A percentile compares a stretch with the other conserved stretches of the same genome.
Evolutionary conservation across 2,888 invertebrate species (phyloP).

Genomic region (Tachystola acroxantha): DNA sequence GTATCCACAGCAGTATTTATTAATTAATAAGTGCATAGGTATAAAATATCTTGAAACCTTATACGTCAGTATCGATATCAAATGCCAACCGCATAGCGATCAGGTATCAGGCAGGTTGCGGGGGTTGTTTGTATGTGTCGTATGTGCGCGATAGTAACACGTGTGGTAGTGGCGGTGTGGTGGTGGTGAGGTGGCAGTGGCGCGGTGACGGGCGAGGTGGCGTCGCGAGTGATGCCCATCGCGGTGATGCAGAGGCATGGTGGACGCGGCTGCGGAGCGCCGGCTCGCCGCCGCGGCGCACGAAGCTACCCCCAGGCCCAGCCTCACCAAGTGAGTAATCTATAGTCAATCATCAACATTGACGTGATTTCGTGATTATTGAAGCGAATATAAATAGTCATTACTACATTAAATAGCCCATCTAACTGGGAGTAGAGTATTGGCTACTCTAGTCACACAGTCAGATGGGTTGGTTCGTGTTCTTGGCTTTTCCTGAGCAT

Average conservation of each 20-base stretch:
- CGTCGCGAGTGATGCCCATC: conserved; percentile 64
- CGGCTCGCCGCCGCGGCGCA: conserved; percentile 65
- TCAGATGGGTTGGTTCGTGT: too few relatives aligned
- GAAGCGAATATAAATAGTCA: too few relatives aligned
- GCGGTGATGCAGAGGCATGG: conserved; percentile 76
- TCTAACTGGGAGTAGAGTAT: too few relatives aligned
- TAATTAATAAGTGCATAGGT: too few relatives aligned
- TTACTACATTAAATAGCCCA: too few relatives aligned
- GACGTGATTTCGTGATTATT: not conserved
- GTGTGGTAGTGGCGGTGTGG: conserved; percentile 48
- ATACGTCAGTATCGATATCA: conserved; percentile 24
- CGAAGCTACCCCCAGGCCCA: conserved; percentile 48
- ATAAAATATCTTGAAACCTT: conserved; percentile 17
- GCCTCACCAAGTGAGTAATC: conserved; percentile 66
- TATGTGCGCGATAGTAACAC: conserved; percentile 27
- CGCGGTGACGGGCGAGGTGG: conserved; percentile 14
- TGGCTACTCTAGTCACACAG: not conserved
- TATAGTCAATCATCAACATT: too few relatives aligned
- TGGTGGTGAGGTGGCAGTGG: conserved; percentile 37
- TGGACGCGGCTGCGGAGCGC: conserved; percentile 76
- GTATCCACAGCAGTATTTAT: not conserved
- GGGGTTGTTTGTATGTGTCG: conserved; percentile 27
- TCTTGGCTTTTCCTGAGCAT: too few relatives aligned
- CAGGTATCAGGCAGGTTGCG: conserved; percentile 32
- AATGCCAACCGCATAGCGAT: conserved; percentile 38